Percentiles rank a stretch among this genome's conserved stretches.
Evolutionary conservation across 2,113 vertebrate species (phyloP).

Genomic region (Ranitomeya variabilis): DNA sequence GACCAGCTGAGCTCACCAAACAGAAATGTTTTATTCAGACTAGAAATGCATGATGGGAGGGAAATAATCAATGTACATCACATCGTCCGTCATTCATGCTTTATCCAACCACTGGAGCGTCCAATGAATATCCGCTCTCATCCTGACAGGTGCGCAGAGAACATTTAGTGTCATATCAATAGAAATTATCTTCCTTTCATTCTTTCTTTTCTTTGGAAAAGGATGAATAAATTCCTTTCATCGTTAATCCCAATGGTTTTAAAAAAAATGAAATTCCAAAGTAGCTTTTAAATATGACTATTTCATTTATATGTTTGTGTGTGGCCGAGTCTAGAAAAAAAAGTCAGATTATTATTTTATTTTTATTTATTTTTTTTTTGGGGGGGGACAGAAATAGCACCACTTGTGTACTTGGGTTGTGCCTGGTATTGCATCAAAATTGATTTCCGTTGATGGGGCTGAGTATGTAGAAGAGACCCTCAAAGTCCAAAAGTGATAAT

Average conservation of each 20-base stretch:
- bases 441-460: background rate
- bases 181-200: background rate
- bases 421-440: background rate
- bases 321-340: background rate
- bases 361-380: background rate
- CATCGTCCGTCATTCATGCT: background rate
- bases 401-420: background rate
- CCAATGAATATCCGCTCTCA: background rate
- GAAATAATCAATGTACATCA: conserved; percentile 22
- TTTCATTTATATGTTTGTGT: background rate
- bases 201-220: background rate
- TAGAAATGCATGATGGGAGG: conserved; percentile 23
- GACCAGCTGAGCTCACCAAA: background rate
- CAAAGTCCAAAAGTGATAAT: too few species aligned
- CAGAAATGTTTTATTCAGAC: conserved; percentile 5
- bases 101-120: conserved; percentile 20
- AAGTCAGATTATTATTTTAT: background rate
- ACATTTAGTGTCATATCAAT: background rate
- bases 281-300: background rate
- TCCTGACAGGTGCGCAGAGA: conserved; percentile 7
- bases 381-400: background rate
- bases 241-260: background rate
- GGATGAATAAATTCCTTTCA: background rate
- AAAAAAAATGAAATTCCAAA: background rate
- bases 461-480: too few species aligned